phyloP scores from a whole-genome alignment of 2,888 invertebrate species.

The Patella caerulea region DNA sequence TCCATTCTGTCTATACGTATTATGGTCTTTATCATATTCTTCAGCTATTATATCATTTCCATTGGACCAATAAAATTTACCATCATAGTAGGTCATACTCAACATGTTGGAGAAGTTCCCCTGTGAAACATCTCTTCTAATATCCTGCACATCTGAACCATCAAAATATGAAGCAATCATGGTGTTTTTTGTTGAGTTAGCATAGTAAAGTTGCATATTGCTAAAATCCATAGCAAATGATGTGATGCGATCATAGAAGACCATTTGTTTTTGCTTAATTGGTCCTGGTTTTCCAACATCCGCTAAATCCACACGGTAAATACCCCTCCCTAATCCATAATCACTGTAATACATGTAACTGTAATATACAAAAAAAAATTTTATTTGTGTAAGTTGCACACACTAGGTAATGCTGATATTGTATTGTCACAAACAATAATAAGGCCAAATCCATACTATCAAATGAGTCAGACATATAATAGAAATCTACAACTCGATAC shows the following conservation, averaged over 20 bases:
- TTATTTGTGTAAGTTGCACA: not conserved
- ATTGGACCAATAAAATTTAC: conserved; percentile 89
- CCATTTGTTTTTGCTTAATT: conserved; percentile 35
- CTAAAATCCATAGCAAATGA: conserved; percentile 88
- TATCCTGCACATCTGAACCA: conserved; percentile 77
- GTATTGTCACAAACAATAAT: no score
- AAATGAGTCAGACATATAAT: no score
- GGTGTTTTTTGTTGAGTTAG: conserved; percentile 82
- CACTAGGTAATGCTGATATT: no score
- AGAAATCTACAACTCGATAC: no score
- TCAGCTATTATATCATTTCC: conserved; percentile 84
- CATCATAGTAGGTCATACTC: conserved; percentile 83
- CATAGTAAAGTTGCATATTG: conserved; percentile 84
- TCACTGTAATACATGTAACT: conserved; percentile 87
- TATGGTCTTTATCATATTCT: conserved; percentile 80
- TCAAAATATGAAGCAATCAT: conserved; percentile 86
- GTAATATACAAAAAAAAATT: conserved; percentile 41
- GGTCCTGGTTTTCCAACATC: conserved; percentile 75
- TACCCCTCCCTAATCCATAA: conserved; percentile 76
- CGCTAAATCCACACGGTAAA: conserved; percentile 84
- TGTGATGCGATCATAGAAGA: conserved; percentile 77
- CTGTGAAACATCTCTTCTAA: conserved; percentile 79
- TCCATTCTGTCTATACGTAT: conserved; percentile 84
- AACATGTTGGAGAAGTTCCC: conserved; percentile 82
- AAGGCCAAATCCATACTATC: no score